Percentiles rank a stretch among this genome's conserved stretches.
These are phyloP conservation scores for Diaphora mendica DNA, from an alignment of 2,888 invertebrate genomes.

Conservation along the genomic window DNA sequence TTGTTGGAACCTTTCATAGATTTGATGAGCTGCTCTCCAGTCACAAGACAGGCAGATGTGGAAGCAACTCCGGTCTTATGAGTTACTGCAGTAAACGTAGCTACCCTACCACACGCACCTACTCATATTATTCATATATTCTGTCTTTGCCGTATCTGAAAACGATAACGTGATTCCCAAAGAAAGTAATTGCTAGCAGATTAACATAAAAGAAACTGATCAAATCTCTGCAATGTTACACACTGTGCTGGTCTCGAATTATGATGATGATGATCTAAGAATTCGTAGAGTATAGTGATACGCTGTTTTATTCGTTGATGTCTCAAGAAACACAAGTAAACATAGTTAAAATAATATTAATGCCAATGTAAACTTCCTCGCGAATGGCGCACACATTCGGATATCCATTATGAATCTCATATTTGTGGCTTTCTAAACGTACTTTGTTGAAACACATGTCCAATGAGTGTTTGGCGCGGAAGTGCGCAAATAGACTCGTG, in stretches of 20 bases:
- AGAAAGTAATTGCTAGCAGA: not conserved
- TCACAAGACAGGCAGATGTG: not conserved
- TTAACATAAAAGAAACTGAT: not conserved
- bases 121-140: too few species aligned
- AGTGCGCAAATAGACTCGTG: conserved; percentile 51
- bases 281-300: not conserved
- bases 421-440: conserved; percentile 10
- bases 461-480: conserved; percentile 37
- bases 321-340: not conserved
- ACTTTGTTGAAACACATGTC: conserved; percentile 21
- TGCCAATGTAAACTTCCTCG: not conserved
- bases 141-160: too few species aligned
- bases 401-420: not conserved
- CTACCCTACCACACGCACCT: too few species aligned
- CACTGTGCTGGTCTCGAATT: not conserved
- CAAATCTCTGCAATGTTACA: not conserved
- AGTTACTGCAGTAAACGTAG: too few species aligned
- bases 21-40: not conserved
- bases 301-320: not conserved
- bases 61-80: not conserved
- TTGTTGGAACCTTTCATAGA: not conserved
- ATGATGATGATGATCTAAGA: not conserved
- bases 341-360: not conserved
- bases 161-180: not conserved
- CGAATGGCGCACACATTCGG: not conserved